Evolutionary conservation across 2,888 invertebrate genomes (phyloP), one percentile per base, ranked within the genome.

Genomic region (Diarsia mendica): DNA sequence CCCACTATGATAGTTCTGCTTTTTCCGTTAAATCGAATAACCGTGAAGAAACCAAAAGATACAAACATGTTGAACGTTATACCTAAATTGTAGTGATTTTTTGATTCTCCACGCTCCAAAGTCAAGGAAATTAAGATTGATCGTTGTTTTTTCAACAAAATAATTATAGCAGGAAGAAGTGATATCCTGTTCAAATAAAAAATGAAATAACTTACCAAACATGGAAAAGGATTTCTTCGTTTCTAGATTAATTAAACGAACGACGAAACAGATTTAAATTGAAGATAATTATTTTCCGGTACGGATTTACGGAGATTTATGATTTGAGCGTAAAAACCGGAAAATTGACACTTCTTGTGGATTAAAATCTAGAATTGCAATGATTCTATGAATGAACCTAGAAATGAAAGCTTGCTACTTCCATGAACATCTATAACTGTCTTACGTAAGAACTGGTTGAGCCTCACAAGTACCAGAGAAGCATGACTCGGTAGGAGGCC

Each of bases 71-170:
- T 60, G 65, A 79, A 79, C 78, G 65, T 75, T 79, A 76, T 72
- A 72, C 72, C 75, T 79, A 87, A 86, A 87, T 86, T 87, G 87
- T 85, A 60, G 87, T 85, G 85, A 83, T 86, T 86, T 86, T 82
- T 76, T 65, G 65, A 86, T 86, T 85, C 80, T 82, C 87, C 79
- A 87, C 86, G 83, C 82, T 82, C 76, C 72, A 60, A 60, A 61
- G 61, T 51, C 70, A 48, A 75, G 66, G 67, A 75, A 78, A 87
- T 86, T 85, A 79, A 33, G 55, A 51, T 75, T 55, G 70, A 78
- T 70, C 60, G 76, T 53, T 53, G 51, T 33, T 79, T 75, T 72
- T 72, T 46, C 60, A 68, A 63, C 44, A 44, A 23, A 61, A 75
- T 75, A 70, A 60, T 77, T 39, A 72, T 70, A 76, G 67, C 68